Conservation (phyloP, 2,888 invertebrate species). For the Ferdinandea cuprea region DNA sequence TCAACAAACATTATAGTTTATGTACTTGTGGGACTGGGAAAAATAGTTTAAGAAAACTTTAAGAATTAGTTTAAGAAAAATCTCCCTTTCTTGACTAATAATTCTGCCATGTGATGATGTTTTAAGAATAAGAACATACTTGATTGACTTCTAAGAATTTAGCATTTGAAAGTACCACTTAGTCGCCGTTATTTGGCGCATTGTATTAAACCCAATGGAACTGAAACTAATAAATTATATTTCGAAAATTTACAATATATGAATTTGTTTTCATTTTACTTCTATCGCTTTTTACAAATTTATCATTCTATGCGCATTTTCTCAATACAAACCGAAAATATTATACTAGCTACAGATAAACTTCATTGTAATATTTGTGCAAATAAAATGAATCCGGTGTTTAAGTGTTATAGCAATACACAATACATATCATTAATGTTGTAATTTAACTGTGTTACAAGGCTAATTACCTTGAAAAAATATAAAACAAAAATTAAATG, state of each 20-base stretch:
- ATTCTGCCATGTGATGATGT: too few relatives aligned
- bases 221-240: too few relatives aligned
- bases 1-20: too few relatives aligned
- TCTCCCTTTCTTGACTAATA: too few relatives aligned
- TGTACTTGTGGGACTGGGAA: too few relatives aligned
- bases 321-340: conserved; percentile 7
- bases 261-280: neutral
- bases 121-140: too few relatives aligned
- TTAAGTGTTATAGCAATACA: conserved; percentile 83
- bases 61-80: too few relatives aligned
- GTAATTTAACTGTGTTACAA: conserved; percentile 82
- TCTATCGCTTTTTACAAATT: conserved; percentile 19
- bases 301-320: conserved; percentile 51
- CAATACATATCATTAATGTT: conserved; percentile 83
- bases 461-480: conserved; percentile 73
- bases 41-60: too few relatives aligned
- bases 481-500: conserved; percentile 52
- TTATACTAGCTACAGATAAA: conserved; percentile 44
- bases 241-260: neutral
- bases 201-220: neutral
- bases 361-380: conserved; percentile 61
- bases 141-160: too few relatives aligned
- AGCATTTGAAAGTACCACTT: too few relatives aligned
- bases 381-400: conserved; percentile 77
- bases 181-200: too few relatives aligned